Base-by-base conservation (phyloP, 2,113 vertebrate species). In the Gambusia affinis region DNA sequence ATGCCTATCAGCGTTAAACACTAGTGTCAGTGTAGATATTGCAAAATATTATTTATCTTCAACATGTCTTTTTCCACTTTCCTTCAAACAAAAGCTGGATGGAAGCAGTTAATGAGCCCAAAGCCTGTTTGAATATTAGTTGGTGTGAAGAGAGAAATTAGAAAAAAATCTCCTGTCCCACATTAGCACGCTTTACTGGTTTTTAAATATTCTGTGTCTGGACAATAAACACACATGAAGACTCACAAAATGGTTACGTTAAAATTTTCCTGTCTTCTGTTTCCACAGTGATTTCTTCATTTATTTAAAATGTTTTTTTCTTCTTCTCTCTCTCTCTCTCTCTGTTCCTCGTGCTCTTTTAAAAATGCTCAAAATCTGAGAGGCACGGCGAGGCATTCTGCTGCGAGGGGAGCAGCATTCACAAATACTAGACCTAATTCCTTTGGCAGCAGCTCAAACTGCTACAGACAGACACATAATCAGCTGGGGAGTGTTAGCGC, bases 401-500 rank as follows among this genome's bases (percentile, higher is more conserved):
- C 90, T 94, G 92, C 81, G 87, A 90, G 88, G 87, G 85, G 86
- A 92, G 86, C 93, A 86, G 85, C 89, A 86, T 93, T 94, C 92
- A 93, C 90, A 92, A 93, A 92, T 84, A 88, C 90, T 82, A 93
- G 90, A 91, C 91, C 91, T 95, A 94, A 95, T 94, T 95, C 94
- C 93, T 94, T 92, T 94, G 94, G 93, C 91, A 89, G 91, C 91
- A 89, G 93, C 93, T 93, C 93, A 94, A 93, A 94, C 91, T 92
- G 90, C 93, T 92, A 93, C 92, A 94, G 91, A 94, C 93, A 94
- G 93, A 93, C 91, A 92, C 88, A 94, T 93, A 94, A 93, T 95
- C 93, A 94, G 92, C 89, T 93, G 91, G 90, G 93, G 91, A 94
- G 91, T 78, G 89, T 91, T 91, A 91, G 86, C 87, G 89, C 84